Evolutionary conservation across 2,888 invertebrate genomes (phyloP).

Genomic region (Euphydryas editha): DNA sequence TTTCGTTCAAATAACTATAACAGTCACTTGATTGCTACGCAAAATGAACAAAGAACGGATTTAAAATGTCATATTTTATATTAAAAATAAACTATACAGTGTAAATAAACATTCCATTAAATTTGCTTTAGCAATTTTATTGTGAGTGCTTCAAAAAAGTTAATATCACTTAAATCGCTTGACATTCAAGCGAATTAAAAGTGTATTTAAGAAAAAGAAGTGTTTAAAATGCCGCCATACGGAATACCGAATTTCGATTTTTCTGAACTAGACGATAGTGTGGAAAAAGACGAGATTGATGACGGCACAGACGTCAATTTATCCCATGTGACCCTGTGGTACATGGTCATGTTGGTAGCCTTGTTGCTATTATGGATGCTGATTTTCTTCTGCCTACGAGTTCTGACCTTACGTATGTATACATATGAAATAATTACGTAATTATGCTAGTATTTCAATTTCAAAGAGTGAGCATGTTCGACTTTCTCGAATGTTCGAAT

Average conservation of each 20-base stretch:
- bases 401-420: slow-evolving; percentile 62
- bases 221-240: slow-evolving; percentile 63
- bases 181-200: slow-evolving; percentile 47
- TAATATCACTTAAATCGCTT: slow-evolving; percentile 49
- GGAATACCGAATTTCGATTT: slow-evolving; percentile 59
- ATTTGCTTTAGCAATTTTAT: slow-evolving; percentile 59
- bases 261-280: slow-evolving; percentile 35
- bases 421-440: slow-evolving; percentile 1
- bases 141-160: slow-evolving; percentile 50
- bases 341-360: slow-evolving; percentile 61
- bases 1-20: slow-evolving; percentile 28
- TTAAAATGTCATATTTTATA: background rate
- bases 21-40: slow-evolving; percentile 15
- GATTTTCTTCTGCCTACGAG: slow-evolving; percentile 66
- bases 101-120: slow-evolving; percentile 54
- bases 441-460: background rate
- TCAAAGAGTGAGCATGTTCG: background rate
- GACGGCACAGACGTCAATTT: slow-evolving; percentile 41
- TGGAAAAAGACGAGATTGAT: slow-evolving; percentile 37
- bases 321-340: slow-evolving; percentile 69
- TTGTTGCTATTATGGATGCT: slow-evolving; percentile 69
- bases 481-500: background rate
- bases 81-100: background rate
- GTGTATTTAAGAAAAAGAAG: slow-evolving; percentile 25
- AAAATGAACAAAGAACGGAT: slow-evolving; percentile 29